These are phyloP conservation scores for Drosophila sordidula DNA, from an alignment of 2,888 invertebrate genomes.

Conservation along the genomic window DNA sequence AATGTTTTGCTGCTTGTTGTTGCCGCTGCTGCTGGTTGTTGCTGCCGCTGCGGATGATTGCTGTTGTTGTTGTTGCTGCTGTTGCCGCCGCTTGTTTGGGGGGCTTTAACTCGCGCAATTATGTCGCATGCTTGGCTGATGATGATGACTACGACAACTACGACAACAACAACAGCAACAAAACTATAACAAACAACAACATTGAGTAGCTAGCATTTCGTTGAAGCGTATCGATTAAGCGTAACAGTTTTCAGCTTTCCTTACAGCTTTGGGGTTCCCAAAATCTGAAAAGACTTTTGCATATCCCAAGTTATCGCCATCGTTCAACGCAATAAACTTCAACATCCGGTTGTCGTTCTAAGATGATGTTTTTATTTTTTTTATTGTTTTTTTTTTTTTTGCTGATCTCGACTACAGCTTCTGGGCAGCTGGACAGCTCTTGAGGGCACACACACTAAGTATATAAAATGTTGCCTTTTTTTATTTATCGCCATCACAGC, in stretches of 20 bases:
- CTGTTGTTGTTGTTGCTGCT: slow-evolving; percentile 45
- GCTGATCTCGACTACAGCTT: slow-evolving; percentile 68
- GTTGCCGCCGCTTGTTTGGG: slow-evolving; percentile 67
- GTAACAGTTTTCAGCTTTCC: slow-evolving; percentile 53
- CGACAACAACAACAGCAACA: slow-evolving; percentile 40
- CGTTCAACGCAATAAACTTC: slow-evolving; percentile 60
- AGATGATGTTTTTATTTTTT: slow-evolving; percentile 59
- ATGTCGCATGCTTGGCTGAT: slow-evolving; percentile 83
- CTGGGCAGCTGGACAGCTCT: slow-evolving; percentile 32
- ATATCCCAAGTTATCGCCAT: slow-evolving; percentile 47
- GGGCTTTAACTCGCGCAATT: slow-evolving; percentile 82
- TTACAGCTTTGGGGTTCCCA: slow-evolving; percentile 36
- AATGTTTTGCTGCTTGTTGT: slow-evolving; percentile 72
- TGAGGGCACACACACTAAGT: slow-evolving; percentile 49
- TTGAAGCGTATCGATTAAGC: slow-evolving; percentile 82
- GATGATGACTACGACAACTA: slow-evolving; percentile 81
- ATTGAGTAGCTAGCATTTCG: slow-evolving; percentile 74
- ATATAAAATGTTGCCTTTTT: slow-evolving; percentile 74
- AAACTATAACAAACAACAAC: slow-evolving; percentile 39
- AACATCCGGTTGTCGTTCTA: slow-evolving; percentile 79
- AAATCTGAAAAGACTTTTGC: slow-evolving; percentile 49
- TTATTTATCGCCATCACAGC: slow-evolving; percentile 71
- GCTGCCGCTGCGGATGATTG: slow-evolving; percentile 38
- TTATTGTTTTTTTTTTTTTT: slow-evolving; percentile 49
- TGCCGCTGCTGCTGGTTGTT: slow-evolving; percentile 43